Percentiles rank a stretch among this genome's conserved stretches.
Conservation (phyloP, 2,888 invertebrate genomes). For the Cremastinae sp. region DNA sequence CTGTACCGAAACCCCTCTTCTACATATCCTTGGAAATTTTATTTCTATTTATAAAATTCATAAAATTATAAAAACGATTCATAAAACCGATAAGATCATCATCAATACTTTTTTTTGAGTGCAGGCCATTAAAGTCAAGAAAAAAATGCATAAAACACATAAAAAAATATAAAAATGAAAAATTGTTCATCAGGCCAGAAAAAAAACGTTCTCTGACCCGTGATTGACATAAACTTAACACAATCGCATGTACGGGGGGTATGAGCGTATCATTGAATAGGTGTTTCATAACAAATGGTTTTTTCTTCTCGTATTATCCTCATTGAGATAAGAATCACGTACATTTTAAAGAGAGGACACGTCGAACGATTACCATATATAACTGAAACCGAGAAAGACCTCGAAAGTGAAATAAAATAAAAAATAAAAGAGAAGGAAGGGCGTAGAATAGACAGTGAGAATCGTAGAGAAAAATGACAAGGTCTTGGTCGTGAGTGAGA, state of each 20-base stretch:
- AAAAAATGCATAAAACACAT: too few species aligned
- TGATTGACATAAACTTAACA: not conserved
- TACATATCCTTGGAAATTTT: too few species aligned
- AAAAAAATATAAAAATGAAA: too few species aligned
- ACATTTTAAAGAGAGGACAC: slow-evolving; percentile 27
- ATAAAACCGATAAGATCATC: not conserved
- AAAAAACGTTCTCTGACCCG: too few species aligned
- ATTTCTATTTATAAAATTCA: too few species aligned
- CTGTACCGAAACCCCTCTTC: too few species aligned
- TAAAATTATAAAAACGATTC: too few species aligned
- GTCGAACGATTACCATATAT: slow-evolving; percentile 19
- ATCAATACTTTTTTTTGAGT: not conserved
- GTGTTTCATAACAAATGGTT: not conserved
- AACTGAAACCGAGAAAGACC: slow-evolving; percentile 8
- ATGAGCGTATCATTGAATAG: not conserved
- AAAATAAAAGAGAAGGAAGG: not conserved
- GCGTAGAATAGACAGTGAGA: slow-evolving; percentile 6
- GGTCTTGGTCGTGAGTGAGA: slow-evolving; percentile 25
- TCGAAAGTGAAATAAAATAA: slow-evolving; percentile 2
- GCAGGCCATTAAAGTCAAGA: too few species aligned
- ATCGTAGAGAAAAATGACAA: slow-evolving; percentile 17
- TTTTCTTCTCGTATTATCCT: not conserved
- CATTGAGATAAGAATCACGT: slow-evolving; percentile 35
- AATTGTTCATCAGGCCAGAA: too few species aligned
- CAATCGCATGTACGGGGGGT: too few species aligned